Evolutionary conservation across 2,888 invertebrate genomes (phyloP).

Genomic region (Pocota personata): DNA sequence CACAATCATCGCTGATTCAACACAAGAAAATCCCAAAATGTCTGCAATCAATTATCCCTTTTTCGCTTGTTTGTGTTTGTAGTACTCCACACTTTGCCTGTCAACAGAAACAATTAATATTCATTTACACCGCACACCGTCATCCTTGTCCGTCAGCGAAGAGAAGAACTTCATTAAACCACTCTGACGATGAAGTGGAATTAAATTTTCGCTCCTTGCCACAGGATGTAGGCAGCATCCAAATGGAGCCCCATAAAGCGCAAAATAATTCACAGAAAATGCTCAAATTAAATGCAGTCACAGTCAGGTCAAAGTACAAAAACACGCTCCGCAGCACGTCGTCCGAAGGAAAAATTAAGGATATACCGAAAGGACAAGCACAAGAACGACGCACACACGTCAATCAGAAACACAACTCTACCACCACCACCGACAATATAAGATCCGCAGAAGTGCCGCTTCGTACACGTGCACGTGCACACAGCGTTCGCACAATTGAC

Average conservation of each 20-base stretch:
- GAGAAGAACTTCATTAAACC: slow-evolving; percentile 53
- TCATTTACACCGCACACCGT: slow-evolving; percentile 54
- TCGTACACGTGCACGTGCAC: slow-evolving; percentile 40
- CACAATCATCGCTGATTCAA: slow-evolving; percentile 38
- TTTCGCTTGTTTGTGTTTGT: slow-evolving; percentile 25
- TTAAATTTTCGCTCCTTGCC: slow-evolving; percentile 48
- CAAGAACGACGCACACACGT: slow-evolving; percentile 17
- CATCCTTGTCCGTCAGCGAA: not conserved
- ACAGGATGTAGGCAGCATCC: not conserved
- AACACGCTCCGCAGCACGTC: not conserved
- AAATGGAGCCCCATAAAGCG: not conserved
- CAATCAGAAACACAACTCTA: slow-evolving; percentile 16
- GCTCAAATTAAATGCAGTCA: slow-evolving; percentile 47
- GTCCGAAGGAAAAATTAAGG: slow-evolving; percentile 11
- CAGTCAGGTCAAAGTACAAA: slow-evolving; percentile 4
- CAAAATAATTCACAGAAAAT: slow-evolving; percentile 20
- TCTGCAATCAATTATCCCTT: slow-evolving; percentile 68
- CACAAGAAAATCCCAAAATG: slow-evolving; percentile 51
- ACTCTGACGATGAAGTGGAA: slow-evolving; percentile 20
- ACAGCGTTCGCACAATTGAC: slow-evolving; percentile 51
- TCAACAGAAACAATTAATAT: slow-evolving; percentile 63
- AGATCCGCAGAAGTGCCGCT: not conserved
- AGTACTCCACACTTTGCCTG: slow-evolving; percentile 32
- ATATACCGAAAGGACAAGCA: slow-evolving; percentile 9
- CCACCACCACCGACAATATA: not conserved